Conservation (phyloP, 2,888 invertebrate species). For the Himalopsyche kuldschensis region DNA sequence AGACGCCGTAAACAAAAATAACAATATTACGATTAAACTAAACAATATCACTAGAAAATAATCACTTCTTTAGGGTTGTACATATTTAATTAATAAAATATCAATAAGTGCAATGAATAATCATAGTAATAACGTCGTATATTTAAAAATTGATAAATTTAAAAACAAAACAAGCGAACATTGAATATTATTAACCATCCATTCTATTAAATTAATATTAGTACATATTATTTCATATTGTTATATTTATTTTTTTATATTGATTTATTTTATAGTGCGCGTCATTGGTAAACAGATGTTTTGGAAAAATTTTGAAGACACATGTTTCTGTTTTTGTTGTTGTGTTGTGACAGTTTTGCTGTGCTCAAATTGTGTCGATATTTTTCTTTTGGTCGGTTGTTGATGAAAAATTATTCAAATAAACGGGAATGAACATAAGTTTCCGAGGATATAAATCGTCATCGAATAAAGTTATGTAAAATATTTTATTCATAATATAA, state of each 20-base stretch:
- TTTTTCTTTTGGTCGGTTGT: neutral
- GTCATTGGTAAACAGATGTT: neutral
- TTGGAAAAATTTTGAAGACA: neutral
- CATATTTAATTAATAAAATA: neutral
- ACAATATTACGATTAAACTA: neutral
- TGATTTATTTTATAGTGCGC: slow-evolving; percentile 1
- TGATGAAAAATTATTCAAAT: no score
- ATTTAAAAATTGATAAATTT: neutral
- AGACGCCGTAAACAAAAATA: neutral
- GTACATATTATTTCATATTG: neutral
- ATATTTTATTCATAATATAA: neutral
- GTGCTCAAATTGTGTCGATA: neutral
- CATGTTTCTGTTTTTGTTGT: neutral
- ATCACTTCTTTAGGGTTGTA: neutral
- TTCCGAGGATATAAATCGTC: neutral
- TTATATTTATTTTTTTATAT: neutral
- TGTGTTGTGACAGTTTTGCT: neutral
- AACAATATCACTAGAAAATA: neutral
- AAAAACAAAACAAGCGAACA: neutral
- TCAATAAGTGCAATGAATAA: neutral
- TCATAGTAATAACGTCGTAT: neutral
- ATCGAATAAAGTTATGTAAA: neutral
- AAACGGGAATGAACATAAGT: no score
- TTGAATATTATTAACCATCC: neutral
- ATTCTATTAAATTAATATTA: neutral